These are phyloP conservation scores for Atopsyche davidsoni DNA, from an alignment of 1,140 invertebrate species.

Conservation along the genomic window DNA sequence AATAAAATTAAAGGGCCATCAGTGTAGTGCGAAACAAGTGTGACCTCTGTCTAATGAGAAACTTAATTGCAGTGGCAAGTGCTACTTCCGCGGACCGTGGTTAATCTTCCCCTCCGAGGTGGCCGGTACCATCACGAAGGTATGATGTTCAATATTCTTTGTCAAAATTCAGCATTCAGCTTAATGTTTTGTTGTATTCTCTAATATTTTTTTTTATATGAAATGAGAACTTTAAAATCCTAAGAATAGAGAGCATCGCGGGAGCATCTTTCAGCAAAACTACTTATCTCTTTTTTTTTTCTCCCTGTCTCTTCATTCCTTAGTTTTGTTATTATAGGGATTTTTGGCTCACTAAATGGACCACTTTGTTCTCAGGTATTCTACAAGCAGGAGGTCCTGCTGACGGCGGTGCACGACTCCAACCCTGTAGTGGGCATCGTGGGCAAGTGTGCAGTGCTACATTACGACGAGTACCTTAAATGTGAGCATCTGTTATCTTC, in stretches of 20 bases:
- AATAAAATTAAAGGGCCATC: too few relatives aligned
- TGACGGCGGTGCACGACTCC: slow-evolving; percentile 86
- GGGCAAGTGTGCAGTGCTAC: slow-evolving; percentile 85
- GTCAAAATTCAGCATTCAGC: too few relatives aligned
- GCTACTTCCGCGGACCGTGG: slow-evolving; percentile 90
- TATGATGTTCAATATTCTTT: too few relatives aligned
- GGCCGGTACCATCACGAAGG: slow-evolving; percentile 59
- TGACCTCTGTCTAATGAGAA: too few relatives aligned
- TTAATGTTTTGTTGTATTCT: too few relatives aligned
- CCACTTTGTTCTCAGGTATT: slow-evolving; percentile 58
- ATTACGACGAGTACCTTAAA: slow-evolving; percentile 85
- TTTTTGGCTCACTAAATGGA: too few relatives aligned
- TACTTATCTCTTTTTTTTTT: slow-evolving; percentile 11
- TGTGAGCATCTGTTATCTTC: slow-evolving; percentile 53
- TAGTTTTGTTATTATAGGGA: too few relatives aligned
- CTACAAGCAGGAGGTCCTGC: slow-evolving; percentile 91
- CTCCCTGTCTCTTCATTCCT: background rate
- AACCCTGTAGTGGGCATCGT: slow-evolving; percentile 86
- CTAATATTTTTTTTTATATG: too few relatives aligned
- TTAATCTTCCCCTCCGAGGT: slow-evolving; percentile 85
- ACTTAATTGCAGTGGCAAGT: slow-evolving; percentile 74
- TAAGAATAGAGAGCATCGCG: too few relatives aligned
- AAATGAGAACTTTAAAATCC: too few relatives aligned
- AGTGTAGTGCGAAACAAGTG: too few relatives aligned
- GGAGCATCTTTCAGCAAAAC: too few relatives aligned